Evolutionary conservation across 2,888 invertebrate genomes (phyloP).

Genomic region (Diploptera punctata): DNA sequence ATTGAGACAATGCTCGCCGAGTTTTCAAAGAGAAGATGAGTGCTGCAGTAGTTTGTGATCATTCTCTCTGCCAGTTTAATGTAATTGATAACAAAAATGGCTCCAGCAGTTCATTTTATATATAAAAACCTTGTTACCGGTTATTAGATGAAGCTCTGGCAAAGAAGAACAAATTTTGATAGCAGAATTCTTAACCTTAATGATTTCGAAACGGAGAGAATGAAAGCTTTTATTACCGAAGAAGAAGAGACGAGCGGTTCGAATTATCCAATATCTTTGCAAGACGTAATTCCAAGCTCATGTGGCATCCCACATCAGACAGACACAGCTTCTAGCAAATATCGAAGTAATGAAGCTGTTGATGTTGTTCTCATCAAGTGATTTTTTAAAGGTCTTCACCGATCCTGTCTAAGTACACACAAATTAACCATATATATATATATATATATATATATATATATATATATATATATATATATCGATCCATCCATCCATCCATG

Average conservation of each 20-base stretch:
- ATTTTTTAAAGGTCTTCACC: no score
- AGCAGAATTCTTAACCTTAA: slow-evolving; percentile 29
- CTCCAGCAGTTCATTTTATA: slow-evolving; percentile 19
- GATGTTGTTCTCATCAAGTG: no score
- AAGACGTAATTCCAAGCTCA: no score
- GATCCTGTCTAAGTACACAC: no score
- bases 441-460: no score
- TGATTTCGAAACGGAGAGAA: slow-evolving; percentile 20
- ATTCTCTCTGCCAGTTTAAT: slow-evolving; percentile 19
- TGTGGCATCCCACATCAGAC: no score
- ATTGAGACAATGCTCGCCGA: no score
- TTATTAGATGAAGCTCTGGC: slow-evolving; percentile 15
- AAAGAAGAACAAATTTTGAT: slow-evolving; percentile 14
- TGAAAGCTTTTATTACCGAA: slow-evolving; percentile 18
- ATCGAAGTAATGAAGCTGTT: no score
- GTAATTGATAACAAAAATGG: slow-evolving; percentile 28
- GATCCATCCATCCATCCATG: no score
- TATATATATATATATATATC: no score
- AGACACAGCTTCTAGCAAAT: no score
- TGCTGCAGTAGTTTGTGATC: slow-evolving; percentile 11
- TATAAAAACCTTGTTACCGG: slow-evolving; percentile 23
- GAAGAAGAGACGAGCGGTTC: slow-evolving; percentile 26
- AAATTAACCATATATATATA: no score
- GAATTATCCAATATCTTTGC: slow-evolving; percentile 29
- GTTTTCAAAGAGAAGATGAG: slow-evolving; percentile 22